Evolutionary conservation across 2,113 vertebrate species (phyloP).

Genomic region (Gallinago media): DNA sequence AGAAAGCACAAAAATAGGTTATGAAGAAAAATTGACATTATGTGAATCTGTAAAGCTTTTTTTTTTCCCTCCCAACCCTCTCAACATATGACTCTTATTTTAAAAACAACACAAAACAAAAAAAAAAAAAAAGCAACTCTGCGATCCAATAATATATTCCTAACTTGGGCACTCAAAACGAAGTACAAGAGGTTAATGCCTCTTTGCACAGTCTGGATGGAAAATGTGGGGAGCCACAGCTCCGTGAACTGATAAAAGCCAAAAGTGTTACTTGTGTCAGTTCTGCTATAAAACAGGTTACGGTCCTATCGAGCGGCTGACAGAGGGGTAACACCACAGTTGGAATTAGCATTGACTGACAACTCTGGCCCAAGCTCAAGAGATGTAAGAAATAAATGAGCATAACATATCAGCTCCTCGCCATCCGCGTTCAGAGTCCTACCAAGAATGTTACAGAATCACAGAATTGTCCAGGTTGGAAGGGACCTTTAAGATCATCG

Average conservation of each 20-base stretch:
- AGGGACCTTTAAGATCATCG: too few relatives aligned
- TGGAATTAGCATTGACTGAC: background rate
- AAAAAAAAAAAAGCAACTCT: background rate
- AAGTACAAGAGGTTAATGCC: background rate
- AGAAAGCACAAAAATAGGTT: background rate
- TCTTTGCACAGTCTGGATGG: background rate
- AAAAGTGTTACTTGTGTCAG: background rate
- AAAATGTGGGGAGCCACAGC: background rate
- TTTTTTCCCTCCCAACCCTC: background rate
- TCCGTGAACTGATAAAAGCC: background rate
- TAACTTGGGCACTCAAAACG: background rate
- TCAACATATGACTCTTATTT: background rate
- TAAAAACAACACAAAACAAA: background rate
- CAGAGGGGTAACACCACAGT: background rate
- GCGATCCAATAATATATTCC: background rate
- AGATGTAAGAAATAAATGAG: background rate
- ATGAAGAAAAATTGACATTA: background rate
- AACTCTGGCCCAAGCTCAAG: constrained; percentile 40
- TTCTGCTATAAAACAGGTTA: background rate
- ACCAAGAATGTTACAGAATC: background rate
- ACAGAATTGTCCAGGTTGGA: too few relatives aligned
- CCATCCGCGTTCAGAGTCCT: fast-evolving
- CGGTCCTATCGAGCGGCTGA: background rate
- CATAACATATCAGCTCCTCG: background rate
- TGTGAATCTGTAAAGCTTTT: background rate